Base-by-base conservation (phyloP, 1,140 invertebrate species). In the Hyposmocoma kahamanoa region DNA sequence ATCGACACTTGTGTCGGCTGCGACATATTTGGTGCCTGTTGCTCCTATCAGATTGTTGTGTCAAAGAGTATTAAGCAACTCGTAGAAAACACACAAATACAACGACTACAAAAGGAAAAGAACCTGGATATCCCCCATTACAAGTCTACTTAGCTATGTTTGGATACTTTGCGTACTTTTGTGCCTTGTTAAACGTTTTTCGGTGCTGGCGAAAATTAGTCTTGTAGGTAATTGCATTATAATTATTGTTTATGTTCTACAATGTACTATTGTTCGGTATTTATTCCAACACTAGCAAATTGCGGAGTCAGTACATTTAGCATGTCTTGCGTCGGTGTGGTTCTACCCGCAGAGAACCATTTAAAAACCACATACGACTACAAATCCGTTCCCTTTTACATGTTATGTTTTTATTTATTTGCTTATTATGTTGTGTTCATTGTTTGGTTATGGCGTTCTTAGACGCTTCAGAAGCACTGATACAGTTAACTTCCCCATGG, bases 401-500 rank as follows among this genome's bases (percentile, higher is more conserved):
- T 73, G 78, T 0, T 73, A 75, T 67, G 0, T 24, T 3, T 17
- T 66, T 0, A 64, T 77, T 8, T 44, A 71, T 0, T 71, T 71
- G 0, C 73, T 77, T 67, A 1, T 24, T 3, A 13, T 66, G 0
- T 63, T 77, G 5, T 44, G 71, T 0, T 71, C 72, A 0, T 70
- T 77, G 44, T 79, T 77, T 15, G 79, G 76, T 9, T 83, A 83
- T 34, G 53, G 79, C 58, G 0, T 83, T 60, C 11, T 42, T 70
- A 36, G 57, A 72, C 0, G 47, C 54, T 0, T 64, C 59, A 39
- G 67, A 65, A 32, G 53, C 72, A 1, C 79, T 76, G 0, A 71
- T 83, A 80, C 75, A 2, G 50, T 83, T 0, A 83, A 83, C 47
- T 80, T 77, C 18, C 71, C 71, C 1, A 66, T 79, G 66, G 48